phyloP scores from a whole-genome alignment of 2,797 vertebrate genomes.

The Parauchenoglanis ngamensis region DNA sequence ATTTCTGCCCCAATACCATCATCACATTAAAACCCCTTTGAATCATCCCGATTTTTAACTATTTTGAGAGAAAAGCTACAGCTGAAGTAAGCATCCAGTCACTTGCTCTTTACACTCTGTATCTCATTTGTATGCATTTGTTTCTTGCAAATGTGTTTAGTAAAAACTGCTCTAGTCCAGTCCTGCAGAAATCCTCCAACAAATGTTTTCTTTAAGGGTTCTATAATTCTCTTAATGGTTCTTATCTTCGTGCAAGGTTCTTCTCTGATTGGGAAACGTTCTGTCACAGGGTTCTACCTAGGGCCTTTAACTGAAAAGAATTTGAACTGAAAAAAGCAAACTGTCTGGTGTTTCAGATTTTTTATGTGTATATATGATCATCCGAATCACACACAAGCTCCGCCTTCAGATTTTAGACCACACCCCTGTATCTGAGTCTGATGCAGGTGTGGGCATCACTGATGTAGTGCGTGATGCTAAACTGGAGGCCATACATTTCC shows the following conservation, averaged over 20 bases:
- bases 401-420: not conserved
- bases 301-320: not conserved
- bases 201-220: not conserved
- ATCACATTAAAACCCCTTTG: not conserved
- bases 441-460: not conserved
- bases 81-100: not conserved
- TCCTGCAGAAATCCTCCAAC: not conserved
- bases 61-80: not conserved
- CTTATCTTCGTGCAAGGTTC: not conserved
- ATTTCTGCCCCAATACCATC: not conserved
- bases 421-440: not conserved
- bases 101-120: not conserved
- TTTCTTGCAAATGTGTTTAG: not conserved
- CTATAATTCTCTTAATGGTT: not conserved
- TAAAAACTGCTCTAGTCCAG: not conserved
- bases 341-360: not conserved
- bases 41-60: not conserved
- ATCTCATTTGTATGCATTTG: slow-evolving; percentile 17
- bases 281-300: not conserved
- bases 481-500: not conserved
- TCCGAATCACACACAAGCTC: not conserved
- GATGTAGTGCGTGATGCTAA: not conserved
- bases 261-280: not conserved
- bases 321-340: not conserved
- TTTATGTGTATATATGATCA: not conserved